These are phyloP conservation scores for Cryptoprocta ferox DNA, from an alignment of 2,797 vertebrate species.

Conservation along the genomic window DNA sequence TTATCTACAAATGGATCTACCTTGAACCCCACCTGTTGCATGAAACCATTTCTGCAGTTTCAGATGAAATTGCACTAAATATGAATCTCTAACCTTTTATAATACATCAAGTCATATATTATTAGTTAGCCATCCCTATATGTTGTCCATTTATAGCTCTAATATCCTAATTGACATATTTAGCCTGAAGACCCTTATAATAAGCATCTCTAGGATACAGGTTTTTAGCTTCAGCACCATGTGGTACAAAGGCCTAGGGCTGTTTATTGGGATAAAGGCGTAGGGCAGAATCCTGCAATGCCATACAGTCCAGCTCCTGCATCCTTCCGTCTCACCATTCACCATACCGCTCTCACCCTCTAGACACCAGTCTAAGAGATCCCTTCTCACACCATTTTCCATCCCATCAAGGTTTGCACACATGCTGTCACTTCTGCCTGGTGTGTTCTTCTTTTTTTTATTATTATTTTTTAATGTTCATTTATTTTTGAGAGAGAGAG, in stretches of 20 bases:
- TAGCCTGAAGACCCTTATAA: not conserved
- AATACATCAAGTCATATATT: not conserved
- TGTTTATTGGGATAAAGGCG: not conserved
- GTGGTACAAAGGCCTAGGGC: not conserved
- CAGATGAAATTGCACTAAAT: not conserved
- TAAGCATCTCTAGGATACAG: not conserved
- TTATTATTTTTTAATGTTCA: too few relatives aligned
- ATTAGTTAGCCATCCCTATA: not conserved
- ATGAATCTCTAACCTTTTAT: not conserved
- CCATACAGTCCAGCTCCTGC: not conserved
- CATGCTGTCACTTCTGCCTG: not conserved
- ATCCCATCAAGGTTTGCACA: not conserved
- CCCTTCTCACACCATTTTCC: not conserved
- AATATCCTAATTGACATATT: not conserved
- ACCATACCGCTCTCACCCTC: accelerated
- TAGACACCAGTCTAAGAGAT: too few relatives aligned
- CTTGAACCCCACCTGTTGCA: not conserved
- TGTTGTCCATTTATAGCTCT: not conserved
- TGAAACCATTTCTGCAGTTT: not conserved
- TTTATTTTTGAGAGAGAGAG: too few relatives aligned
- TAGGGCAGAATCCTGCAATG: not conserved
- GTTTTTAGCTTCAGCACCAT: not conserved
- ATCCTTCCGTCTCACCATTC: not conserved
- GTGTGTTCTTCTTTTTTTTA: not conserved
- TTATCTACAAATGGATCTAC: not conserved